phyloP scores from a whole-genome alignment of 2,888 invertebrate species.

The Cheilosia soror region DNA sequence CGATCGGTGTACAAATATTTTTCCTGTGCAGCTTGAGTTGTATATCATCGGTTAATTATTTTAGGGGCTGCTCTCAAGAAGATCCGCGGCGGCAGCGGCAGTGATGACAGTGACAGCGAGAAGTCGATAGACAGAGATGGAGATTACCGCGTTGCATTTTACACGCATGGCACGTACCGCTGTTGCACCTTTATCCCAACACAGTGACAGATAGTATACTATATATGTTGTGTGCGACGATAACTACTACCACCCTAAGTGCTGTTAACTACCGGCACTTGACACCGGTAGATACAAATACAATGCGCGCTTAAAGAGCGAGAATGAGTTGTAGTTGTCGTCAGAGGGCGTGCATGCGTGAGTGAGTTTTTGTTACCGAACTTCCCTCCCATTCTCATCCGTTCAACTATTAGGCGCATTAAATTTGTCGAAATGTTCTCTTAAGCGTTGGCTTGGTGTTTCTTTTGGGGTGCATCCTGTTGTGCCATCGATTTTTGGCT shows the following conservation, averaged over 20 bases:
- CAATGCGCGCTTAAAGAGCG: slow-evolving; percentile 30
- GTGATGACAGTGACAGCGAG: slow-evolving; percentile 18
- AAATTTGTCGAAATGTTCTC: slow-evolving; percentile 58
- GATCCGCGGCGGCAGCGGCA: not conserved
- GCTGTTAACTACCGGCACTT: slow-evolving; percentile 58
- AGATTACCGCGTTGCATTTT: slow-evolving; percentile 52
- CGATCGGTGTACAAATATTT: slow-evolving; percentile 70
- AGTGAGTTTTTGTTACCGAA: slow-evolving; percentile 33
- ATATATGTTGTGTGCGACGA: not conserved
- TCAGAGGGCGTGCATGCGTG: slow-evolving; percentile 66
- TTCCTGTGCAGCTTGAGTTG: slow-evolving; percentile 60
- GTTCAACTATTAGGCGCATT: slow-evolving; percentile 49
- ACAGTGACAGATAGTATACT: slow-evolving; percentile 17
- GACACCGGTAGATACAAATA: slow-evolving; percentile 45
- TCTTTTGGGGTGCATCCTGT: slow-evolving; percentile 66
- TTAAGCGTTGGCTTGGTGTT: slow-evolving; percentile 16
- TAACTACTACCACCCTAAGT: slow-evolving; percentile 24
- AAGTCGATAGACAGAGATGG: slow-evolving; percentile 41
- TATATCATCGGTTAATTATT: slow-evolving; percentile 73
- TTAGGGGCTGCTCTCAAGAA: slow-evolving; percentile 57
- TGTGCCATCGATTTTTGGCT: slow-evolving; percentile 36
- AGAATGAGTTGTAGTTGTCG: slow-evolving; percentile 61
- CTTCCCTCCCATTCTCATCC: not conserved
- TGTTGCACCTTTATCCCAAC: slow-evolving; percentile 63
- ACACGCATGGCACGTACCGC: slow-evolving; percentile 45